Evolutionary conservation across 2,113 vertebrate genomes (phyloP).

Genomic region (Psilopsiagon aurifrons): DNA sequence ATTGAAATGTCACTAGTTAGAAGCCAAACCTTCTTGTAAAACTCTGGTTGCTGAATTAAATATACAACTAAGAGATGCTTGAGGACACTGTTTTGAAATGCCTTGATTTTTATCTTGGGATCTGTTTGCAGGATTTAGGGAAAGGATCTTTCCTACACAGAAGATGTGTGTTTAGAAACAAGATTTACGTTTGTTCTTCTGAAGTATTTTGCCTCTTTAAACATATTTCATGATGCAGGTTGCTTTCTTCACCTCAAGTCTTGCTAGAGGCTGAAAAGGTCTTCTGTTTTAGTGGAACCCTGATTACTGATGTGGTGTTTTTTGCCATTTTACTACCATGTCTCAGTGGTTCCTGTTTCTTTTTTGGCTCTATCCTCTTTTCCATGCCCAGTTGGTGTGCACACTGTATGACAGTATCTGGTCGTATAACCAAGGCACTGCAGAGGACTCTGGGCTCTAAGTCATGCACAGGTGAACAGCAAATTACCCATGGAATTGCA

Average conservation of each 20-base stretch:
- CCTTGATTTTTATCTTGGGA: neutral
- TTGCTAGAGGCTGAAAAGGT: neutral
- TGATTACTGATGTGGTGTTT: rapidly evolving
- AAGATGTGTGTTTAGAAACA: neutral
- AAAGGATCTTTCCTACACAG: neutral
- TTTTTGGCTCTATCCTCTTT: neutral
- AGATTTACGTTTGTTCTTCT: neutral
- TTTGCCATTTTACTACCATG: neutral
- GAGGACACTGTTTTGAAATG: neutral
- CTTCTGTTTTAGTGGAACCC: neutral
- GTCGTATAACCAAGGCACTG: neutral
- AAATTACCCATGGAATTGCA: neutral
- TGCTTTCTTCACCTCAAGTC: neutral
- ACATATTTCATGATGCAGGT: neutral
- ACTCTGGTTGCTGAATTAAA: slow-evolving; percentile 34
- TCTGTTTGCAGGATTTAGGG: neutral
- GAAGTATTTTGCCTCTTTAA: neutral
- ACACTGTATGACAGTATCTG: neutral
- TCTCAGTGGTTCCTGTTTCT: neutral
- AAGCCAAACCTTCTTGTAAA: neutral
- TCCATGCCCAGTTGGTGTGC: neutral
- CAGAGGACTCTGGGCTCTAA: neutral
- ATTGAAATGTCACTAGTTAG: slow-evolving; percentile 31
- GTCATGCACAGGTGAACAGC: neutral
- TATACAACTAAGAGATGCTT: neutral